Base-by-base conservation (phyloP, 2,797 vertebrate species). In the Notolepis coatsorum region DNA sequence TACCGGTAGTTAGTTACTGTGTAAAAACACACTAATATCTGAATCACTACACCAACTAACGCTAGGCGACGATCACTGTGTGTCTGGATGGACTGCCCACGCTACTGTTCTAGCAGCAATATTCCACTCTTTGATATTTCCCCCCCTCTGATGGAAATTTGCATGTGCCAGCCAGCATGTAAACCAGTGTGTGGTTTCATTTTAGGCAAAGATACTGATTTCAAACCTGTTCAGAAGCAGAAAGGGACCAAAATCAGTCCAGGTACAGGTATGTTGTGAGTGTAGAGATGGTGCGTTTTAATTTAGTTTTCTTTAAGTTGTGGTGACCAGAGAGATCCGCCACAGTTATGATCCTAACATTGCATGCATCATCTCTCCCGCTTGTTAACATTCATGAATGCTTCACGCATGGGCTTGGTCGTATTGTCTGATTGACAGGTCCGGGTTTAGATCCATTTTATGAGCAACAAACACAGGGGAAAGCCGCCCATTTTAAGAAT, bases 231-330 rank as follows among this genome's bases (percentile, higher is more conserved):
- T 84, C 68, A 75, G 47, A 77, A 68, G 75, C 82, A 88, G 63
- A 84, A 76, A 78, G 82, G 48, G 39, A 77, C 60, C 57, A 76
- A 63, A 66, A 8, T 61, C 42, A 17, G 15, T 51, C 43, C 84
- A 91, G 90, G 89, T 91, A 91, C 84, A 91, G 90, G 89, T 91
- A 91, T 67, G 90, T 90, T 1, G 80, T 6, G 15, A 81, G 84
- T 15, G 68, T 71, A 82, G 82, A 72, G 39, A 15, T 57, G 52
- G 56, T 17, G 21, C 1, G n/a, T n/a, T n/a, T n/a, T n/a, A n/a
- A n/a, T n/a, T n/a, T n/a, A n/a, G n/a, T n/a, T n/a, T n/a, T 2
- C 65, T 30, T 27, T 41, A 3, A 61, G 55, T 9, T n/a, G 49
- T 60, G 42, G 59, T 66, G 61, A 77, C 66, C 67, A 48, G n/a